Evolutionary conservation across 2,888 invertebrate genomes (phyloP).

Genomic region (Diarsia rubi): DNA sequence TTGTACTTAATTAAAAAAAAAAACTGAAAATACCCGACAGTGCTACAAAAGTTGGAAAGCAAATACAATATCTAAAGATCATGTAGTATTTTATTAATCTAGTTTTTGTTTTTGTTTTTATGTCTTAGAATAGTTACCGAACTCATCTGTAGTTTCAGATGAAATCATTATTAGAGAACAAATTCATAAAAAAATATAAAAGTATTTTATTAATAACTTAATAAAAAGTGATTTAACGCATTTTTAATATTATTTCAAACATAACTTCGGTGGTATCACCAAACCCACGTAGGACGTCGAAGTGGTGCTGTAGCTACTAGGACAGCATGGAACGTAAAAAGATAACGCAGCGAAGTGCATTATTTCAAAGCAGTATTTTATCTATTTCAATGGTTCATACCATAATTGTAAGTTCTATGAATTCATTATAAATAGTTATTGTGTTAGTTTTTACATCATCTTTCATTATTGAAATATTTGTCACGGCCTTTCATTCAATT

Average conservation of each 20-base stretch:
- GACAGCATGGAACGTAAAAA: constrained; percentile 13
- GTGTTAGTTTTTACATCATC: neutral
- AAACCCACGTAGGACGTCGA: neutral
- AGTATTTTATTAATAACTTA: too few species aligned
- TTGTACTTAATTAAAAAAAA: too few species aligned
- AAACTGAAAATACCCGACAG: too few species aligned
- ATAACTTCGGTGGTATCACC: neutral
- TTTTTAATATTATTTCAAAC: neutral
- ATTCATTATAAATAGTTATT: neutral
- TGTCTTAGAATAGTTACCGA: neutral
- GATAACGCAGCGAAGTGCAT: constrained; percentile 2
- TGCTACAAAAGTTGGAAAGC: too few species aligned
- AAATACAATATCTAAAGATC: too few species aligned
- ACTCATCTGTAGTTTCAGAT: neutral
- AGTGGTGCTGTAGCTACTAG: constrained; percentile 28
- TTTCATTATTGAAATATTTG: neutral
- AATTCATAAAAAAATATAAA: neutral
- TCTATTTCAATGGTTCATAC: neutral
- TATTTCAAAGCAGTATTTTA: neutral
- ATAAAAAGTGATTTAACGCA: too few species aligned
- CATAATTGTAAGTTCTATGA: neutral
- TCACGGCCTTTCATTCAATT: neutral
- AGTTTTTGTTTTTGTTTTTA: neutral
- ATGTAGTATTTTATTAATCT: too few species aligned
- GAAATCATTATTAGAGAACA: neutral